Evolutionary conservation across 2,888 invertebrate species (phyloP), one percentile per base, ranked within the genome.

Genomic region (Synergus umbraculus): DNA sequence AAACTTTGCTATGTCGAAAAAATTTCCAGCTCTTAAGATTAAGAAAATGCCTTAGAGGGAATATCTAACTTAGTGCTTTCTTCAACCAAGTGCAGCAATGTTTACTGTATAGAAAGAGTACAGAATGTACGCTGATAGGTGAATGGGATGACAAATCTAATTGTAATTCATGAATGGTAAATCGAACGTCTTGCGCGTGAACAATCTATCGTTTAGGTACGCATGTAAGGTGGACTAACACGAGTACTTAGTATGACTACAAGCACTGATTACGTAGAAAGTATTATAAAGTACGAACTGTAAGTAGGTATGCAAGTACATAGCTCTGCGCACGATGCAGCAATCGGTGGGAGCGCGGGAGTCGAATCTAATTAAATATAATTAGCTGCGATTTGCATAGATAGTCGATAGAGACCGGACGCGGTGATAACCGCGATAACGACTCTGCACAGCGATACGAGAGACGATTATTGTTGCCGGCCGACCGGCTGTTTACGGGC

Each of bases 331-430:
- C 84, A 84, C 84, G 87, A 85, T 84, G 86, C 83, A 83, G 87
- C 86, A 86, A 90, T 90, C 89, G 89, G 89, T 88, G 89, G 89
- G 89, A 90, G 89, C 89, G 89, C 88, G 89, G 89, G 87, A 89
- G 89, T 89, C 90, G 91, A 91, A 92, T 92, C 92, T 92, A 92
- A 92, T 92, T 92, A 92, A 92, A 92, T 92, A 92, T 92, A 92
- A 92, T 92, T 92, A 92, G 92, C 89, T 88, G 89, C 88, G 92
- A 92, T 92, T 92, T 91, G 92, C 92, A 92, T 92, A 92, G 92
- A 92, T 92, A 91, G 88, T 85, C 88, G 90, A 91, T 91, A 89
- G 89, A 90, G 91, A 90, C 91, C 91, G 91, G 92, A 92, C 91
- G 90, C 90, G 87, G 87, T 89, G 91, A 91, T 91, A 91, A 91